Conservation (phyloP, 1,140 invertebrate genomes). For the Hestina assimilis region DNA sequence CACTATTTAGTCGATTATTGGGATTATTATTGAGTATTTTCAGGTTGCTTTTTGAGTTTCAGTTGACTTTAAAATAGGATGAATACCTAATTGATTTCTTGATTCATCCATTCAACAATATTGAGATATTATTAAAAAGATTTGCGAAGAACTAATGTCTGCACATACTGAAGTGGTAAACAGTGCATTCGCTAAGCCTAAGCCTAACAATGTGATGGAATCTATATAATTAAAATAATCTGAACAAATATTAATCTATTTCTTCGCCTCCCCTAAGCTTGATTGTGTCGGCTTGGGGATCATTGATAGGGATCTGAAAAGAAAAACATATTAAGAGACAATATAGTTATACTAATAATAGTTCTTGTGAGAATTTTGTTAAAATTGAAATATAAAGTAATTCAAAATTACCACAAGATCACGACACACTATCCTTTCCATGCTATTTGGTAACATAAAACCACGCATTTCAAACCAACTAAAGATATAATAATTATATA, state of each 20-base stretch:
- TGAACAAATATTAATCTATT: conserved; percentile 31
- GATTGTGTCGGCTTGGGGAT: conserved; percentile 61
- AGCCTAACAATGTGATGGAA: conserved; percentile 13
- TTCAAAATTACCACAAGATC: conserved; percentile 12
- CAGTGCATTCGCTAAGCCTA: conserved; percentile 29
- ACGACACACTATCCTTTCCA: conserved; percentile 21
- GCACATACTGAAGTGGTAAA: conserved; percentile 11
- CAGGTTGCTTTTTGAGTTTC: too few relatives aligned
- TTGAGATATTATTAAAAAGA: too few relatives aligned
- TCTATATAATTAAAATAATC: conserved; percentile 5
- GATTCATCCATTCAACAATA: too few relatives aligned
- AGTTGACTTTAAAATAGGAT: too few relatives aligned
- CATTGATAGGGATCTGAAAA: conserved; percentile 71
- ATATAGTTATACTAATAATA: neutral
- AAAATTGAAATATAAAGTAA: too few relatives aligned
- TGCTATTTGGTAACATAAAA: conserved; percentile 19
- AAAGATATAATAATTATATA: conserved; percentile 1
- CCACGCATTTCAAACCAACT: conserved; percentile 10
- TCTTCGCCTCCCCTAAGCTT: conserved; percentile 57
- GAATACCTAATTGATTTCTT: too few relatives aligned
- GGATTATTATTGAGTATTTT: neutral
- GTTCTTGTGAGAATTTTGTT: conserved; percentile 8
- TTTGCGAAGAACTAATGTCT: too few relatives aligned
- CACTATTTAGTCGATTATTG: conserved; percentile 1
- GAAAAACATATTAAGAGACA: conserved; percentile 11